Evolutionary conservation across 2,797 vertebrate genomes (phyloP).

Genomic region (Molothrus aeneus): DNA sequence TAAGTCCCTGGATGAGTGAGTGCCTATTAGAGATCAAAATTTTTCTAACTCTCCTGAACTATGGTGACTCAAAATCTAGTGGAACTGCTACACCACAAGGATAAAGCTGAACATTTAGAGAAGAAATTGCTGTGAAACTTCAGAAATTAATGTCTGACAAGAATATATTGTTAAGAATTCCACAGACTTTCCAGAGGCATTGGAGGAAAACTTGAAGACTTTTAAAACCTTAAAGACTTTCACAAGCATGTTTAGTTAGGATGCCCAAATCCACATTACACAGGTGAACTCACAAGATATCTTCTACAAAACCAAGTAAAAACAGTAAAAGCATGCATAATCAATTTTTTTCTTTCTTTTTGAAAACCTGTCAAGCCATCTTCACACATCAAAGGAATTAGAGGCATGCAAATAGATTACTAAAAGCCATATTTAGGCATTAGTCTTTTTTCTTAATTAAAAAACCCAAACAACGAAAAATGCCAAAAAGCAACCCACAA

Average conservation of each 20-base stretch:
- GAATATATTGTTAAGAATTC: neutral
- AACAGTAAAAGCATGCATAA: neutral
- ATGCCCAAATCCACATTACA: neutral
- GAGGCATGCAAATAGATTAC: neutral
- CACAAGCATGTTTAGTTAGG: neutral
- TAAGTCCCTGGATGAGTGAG: neutral
- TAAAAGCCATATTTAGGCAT: neutral
- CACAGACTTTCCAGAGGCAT: neutral
- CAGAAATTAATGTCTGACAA: neutral
- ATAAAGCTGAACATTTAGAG: neutral
- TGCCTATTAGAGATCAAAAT: neutral
- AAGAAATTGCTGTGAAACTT: neutral
- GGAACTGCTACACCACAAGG: neutral
- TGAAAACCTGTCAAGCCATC: neutral
- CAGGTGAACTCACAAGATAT: neutral
- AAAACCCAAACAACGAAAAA: neutral
- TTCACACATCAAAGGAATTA: neutral
- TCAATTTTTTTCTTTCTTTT: neutral
- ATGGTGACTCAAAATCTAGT: neutral
- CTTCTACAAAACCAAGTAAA: neutral
- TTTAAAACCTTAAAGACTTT: neutral
- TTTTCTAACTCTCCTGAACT: neutral
- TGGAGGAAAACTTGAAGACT: neutral
- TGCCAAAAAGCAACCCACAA: neutral
- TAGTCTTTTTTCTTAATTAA: neutral